Evolutionary conservation across 2,888 invertebrate species (phyloP), one percentile per base, ranked within the genome.

Genomic region (Tinea pellionella): DNA sequence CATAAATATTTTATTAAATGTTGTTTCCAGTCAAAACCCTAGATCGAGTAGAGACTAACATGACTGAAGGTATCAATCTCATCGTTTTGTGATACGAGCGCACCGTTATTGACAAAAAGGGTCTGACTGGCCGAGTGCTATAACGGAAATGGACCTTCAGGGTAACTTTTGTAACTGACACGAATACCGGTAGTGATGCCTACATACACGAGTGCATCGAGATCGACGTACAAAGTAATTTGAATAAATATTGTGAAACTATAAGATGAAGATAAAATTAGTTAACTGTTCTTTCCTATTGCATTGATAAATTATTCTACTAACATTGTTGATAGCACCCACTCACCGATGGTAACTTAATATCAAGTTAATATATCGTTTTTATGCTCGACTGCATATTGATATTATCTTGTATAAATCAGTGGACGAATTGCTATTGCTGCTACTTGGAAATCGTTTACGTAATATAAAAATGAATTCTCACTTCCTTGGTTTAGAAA

Each of bases 71-170:
- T 47, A 47, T 47, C 47, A 47, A 16, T 47, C 47, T 13, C 47
- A 18, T 53, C n/a, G 57, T 15, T 32, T 57, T 32, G 32, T 57
- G 57, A 57, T 57, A 57, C 15, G 55, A 18, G 29, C 74, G 73
- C 68, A 83, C 84, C 84, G 85, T 85, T 84, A 85, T 73, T 70
- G 75, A 79, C 79, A 82, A 84, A 83, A 85, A 84, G 83, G 84
- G 85, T 58, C 60, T 57, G 85, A 55, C 60, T 57, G 82, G 73
- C 75, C 72, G 77, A 77, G 79, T 77, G 77, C 12, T 76, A 78
- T 81, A 83, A 84, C 85, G 83, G 84, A 84, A 82, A 84, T 77
- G 75, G 77, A 78, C 77, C 75, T 73, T 75, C 47, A 43, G 77
- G 70, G 75, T 74, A 77, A 77, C 74, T 77, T 68, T 63, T 6